phyloP scores from a whole-genome alignment of 1,140 invertebrate species.

The Rhagoletis zephyria region DNA sequence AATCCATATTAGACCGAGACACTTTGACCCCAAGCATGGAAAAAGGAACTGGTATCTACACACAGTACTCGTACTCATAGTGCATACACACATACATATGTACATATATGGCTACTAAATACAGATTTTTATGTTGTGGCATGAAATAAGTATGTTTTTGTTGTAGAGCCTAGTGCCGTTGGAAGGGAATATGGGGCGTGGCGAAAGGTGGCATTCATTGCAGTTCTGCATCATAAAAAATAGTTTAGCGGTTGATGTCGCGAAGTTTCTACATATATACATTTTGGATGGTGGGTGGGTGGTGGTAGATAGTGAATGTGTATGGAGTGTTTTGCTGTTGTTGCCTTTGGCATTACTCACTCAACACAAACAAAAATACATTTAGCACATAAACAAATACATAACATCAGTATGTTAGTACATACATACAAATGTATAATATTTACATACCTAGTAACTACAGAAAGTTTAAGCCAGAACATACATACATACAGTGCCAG shows the following conservation, averaged over 20 bases:
- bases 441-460: not conserved
- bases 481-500: not conserved
- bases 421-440: not conserved
- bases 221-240: conserved; percentile 17
- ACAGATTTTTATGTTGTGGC: conserved; percentile 38
- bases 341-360: conserved; percentile 5
- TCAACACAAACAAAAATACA: conserved; percentile 26
- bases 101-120: not conserved
- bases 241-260: conserved; percentile 44
- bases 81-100: not conserved
- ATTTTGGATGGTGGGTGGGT: not conserved
- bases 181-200: not conserved
- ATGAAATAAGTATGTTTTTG: conserved; percentile 8
- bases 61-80: no score
- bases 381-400: conserved; percentile 35
- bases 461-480: no score
- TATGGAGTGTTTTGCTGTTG: not conserved
- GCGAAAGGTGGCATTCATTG: not conserved
- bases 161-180: not conserved
- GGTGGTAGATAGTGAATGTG: conserved; percentile 18
- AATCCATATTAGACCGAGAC: conserved; percentile 23
- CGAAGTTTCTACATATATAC: not conserved
- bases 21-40: conserved; percentile 41
- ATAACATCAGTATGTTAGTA: not conserved
- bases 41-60: not conserved